Evolutionary conservation across 2,797 vertebrate genomes (phyloP), one percentile per base, ranked within the genome.

Genomic region (Pampus argenteus): DNA sequence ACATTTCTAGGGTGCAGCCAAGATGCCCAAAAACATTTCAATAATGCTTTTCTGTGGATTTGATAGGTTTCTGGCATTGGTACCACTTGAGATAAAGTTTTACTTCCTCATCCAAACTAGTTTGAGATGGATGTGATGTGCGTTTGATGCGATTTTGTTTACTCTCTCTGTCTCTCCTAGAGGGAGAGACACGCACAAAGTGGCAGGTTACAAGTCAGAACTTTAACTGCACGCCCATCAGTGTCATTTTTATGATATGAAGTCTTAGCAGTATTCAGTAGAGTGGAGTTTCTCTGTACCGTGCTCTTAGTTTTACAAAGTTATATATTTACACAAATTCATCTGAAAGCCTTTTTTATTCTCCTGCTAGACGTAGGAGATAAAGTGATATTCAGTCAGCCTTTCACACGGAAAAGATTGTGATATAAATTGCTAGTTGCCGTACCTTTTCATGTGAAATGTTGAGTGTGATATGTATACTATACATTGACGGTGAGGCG

Each of bases 1-100:
- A 91, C 84, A 87, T 90, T 87, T 86, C 69, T 51, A 83, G 79
- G 83, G 83, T 86, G 87, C 78, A 91, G 91, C 90, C 86, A 92
- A 92, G 81, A 92, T 90, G 84, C 92, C 91, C 85, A 82, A 88
- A 89, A 93, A 94, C 89, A 86, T 88, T 91, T 89, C 85, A 92
- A 93, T 93, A 92, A 91, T 89, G 90, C 86, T 86, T 86, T 81
- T 88, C 79, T 76, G 66, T 87, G 91, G 88, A 88, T 89, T 89
- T 90, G 92, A 92, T 90, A 78, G 89, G 71, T 93, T 90, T 82
- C 89, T 92, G 93, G 91, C 93, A 86, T 83, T 67, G 81, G 76
- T 61, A 51, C 84, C 44, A 40, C 83, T 87, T 74, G 45, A 90
- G 91, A 92, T 93, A 90, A 92, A 89, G 88, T 93, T 93, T 86